Evolutionary conservation across 2,797 vertebrate genomes (phyloP).

Genomic region (Orientallactaga sibirica): DNA sequence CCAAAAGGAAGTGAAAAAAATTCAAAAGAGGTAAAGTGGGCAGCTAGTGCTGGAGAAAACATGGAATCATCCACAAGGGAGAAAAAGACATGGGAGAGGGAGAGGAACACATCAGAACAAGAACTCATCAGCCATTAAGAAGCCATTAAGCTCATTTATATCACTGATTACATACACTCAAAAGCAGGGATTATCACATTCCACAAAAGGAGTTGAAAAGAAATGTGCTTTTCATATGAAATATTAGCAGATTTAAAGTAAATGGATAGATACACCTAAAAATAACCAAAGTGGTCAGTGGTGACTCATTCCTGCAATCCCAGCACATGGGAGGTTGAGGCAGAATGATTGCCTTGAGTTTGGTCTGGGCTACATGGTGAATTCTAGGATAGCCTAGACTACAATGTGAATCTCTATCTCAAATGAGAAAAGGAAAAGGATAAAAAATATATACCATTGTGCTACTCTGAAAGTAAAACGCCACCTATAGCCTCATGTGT

Average conservation of each 20-base stretch:
- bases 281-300: neutral
- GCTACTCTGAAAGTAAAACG: too few species aligned
- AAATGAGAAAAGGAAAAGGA: too few species aligned
- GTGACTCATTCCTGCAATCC: neutral
- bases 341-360: too few species aligned
- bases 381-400: neutral
- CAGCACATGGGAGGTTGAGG: neutral
- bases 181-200: neutral
- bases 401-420: too few species aligned
- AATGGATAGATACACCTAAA: neutral
- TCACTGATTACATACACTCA: neutral
- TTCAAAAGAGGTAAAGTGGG: neutral
- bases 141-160: neutral
- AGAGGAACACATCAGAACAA: neutral
- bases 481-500: too few species aligned
- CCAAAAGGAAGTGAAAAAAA: neutral
- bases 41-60: neutral
- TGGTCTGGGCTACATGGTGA: neutral
- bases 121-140: rapidly evolving
- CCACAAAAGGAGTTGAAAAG: neutral
- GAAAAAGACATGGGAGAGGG: neutral
- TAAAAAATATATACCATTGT: too few species aligned
- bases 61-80: too few species aligned
- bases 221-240: neutral
- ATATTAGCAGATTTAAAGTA: neutral